Percentiles rank a stretch among this genome's conserved stretches.
These are phyloP conservation scores for Strongylocentrotus purpuratus DNA, from an alignment of 35 echinoderm and acorn worm species.

Conservation along the genomic window DNA sequence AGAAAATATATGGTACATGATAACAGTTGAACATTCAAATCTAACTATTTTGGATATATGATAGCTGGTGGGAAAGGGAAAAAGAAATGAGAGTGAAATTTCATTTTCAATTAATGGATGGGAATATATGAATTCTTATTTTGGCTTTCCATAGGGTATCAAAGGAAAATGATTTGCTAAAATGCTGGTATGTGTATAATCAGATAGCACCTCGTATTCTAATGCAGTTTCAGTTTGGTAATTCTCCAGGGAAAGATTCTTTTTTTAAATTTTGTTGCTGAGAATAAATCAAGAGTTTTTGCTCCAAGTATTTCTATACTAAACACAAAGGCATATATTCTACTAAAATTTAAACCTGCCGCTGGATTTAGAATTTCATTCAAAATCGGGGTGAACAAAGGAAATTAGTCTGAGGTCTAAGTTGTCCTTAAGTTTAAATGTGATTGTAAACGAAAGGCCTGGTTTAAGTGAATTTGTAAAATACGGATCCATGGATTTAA, in stretches of 20 bases:
- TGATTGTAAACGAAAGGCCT: no score
- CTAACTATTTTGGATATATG: not conserved
- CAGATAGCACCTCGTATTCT: not conserved
- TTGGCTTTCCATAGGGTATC: not conserved
- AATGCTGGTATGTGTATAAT: not conserved
- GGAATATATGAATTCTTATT: not conserved
- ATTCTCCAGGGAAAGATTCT: not conserved
- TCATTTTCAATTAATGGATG: not conserved
- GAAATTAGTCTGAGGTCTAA: no score
- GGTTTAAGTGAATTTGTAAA: no score
- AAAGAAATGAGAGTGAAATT: not conserved
- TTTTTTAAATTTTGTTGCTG: no score
- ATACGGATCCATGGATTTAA: no score
- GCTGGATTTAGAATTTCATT: no score
- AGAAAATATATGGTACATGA: not conserved
- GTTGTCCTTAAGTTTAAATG: no score
- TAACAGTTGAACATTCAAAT: not conserved
- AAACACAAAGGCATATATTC: not conserved
- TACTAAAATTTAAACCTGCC: no score
- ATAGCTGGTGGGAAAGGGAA: not conserved
- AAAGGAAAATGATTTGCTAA: no score
- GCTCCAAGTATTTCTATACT: not conserved
- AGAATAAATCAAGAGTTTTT: no score
- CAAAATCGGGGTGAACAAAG: no score
- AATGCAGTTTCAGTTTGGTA: not conserved